Evolutionary conservation across 2,888 invertebrate genomes (phyloP), one percentile per base, ranked within the genome.

Genomic region (Panopea generosa): DNA sequence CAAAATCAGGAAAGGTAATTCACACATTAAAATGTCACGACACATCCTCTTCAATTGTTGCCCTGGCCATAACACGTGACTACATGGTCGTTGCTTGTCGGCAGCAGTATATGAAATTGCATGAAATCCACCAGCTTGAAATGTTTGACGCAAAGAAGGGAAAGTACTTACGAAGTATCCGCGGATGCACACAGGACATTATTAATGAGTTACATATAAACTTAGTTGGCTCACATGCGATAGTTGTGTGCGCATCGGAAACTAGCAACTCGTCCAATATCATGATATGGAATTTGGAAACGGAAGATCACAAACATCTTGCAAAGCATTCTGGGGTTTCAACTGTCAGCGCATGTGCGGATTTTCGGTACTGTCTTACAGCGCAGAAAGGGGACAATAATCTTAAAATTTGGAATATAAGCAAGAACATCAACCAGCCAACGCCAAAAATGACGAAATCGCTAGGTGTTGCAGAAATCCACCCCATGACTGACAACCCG

Each of bases 221-320:
- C 65, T 76, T 86, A 22, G 74, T 85, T 0, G 91, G 91, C 0
- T 90, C 90, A 6, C 92, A 92, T 63, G 90, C 88, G 3, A 78
- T 92, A 18, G 88, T 87, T 9, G 78, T 90, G 2, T 89, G 88
- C 56, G 77, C 85, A 4, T 89, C 89, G 0, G 84, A 87, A 53
- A 81, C 77, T 26, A 85, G 53, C 40, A 85, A 87, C 52, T 86
- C 86, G 9, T 90, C 91, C 1, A 88, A 92, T 74, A 87, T 92
- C 18, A 90, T 89, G 16, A 82, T 90, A 1, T 92, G 91, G 91
- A 92, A 92, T 72, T 77, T 92, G 43, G 92, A 92, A 80, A 92
- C 92, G 0, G 91, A 91, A 69, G 91, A 91, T 60, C 92, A 92
- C 79, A 92, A 91, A 72, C 92, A 92, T 79, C 71, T 91, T n/a